These are phyloP conservation scores for Coluber constrictor DNA, from an alignment of 2,797 vertebrate species.

Conservation along the genomic window DNA sequence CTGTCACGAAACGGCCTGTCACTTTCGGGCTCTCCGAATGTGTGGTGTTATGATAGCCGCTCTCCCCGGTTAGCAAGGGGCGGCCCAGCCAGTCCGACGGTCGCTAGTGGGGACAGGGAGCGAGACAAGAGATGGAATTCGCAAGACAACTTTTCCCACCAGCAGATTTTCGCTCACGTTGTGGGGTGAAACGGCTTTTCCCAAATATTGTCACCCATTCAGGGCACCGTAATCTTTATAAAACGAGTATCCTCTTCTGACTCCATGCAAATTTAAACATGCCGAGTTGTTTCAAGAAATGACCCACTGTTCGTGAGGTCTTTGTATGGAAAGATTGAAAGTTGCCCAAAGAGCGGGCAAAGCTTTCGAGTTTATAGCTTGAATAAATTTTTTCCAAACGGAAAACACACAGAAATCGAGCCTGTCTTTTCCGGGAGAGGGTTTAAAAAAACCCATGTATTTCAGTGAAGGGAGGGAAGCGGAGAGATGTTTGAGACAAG, in stretches of 20 bases:
- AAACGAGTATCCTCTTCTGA: background rate
- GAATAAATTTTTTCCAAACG: background rate
- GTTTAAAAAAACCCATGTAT: background rate
- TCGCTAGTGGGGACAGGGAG: background rate
- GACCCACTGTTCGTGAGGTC: background rate
- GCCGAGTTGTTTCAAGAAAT: background rate
- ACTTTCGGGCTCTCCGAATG: background rate
- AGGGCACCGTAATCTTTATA: too few relatives aligned
- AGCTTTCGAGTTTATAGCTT: background rate
- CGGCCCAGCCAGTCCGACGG: background rate
- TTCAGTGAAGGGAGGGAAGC: background rate
- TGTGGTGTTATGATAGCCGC: background rate
- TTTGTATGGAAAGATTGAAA: background rate
- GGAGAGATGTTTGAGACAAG: background rate
- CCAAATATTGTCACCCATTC: background rate
- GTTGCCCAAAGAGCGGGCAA: background rate
- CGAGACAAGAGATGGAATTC: background rate
- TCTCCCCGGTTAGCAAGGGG: background rate
- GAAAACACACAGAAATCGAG: background rate
- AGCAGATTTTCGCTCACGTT: background rate
- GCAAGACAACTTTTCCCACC: background rate
- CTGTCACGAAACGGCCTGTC: background rate
- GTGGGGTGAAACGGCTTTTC: background rate
- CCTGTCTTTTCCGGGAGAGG: background rate
- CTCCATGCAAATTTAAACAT: background rate